Conservation (phyloP, 1,140 invertebrate species). For the Dinoponera quadriceps region DNA sequence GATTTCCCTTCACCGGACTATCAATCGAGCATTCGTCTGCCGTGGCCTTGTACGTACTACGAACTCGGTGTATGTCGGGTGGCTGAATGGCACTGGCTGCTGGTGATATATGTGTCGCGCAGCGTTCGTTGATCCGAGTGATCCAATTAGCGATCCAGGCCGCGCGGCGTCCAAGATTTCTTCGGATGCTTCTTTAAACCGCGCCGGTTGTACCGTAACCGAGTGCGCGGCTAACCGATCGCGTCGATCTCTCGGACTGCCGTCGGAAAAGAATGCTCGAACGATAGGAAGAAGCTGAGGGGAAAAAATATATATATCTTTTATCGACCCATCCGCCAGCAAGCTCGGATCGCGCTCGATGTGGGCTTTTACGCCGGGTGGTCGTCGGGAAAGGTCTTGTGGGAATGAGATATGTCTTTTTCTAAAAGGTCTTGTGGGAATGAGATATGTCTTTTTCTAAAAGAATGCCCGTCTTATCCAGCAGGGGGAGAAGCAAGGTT, state of each 20-base stretch:
- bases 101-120: slow-evolving; percentile 47
- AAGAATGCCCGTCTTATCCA: too few species aligned
- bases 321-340: too few species aligned
- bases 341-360: too few species aligned
- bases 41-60: slow-evolving; percentile 55
- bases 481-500: too few species aligned
- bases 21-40: slow-evolving; percentile 38
- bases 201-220: slow-evolving; percentile 2
- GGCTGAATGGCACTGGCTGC: slow-evolving; percentile 43
- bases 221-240: slow-evolving; percentile 7
- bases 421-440: too few species aligned
- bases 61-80: slow-evolving; percentile 4
- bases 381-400: too few species aligned
- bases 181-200: slow-evolving; percentile 29
- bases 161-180: slow-evolving; percentile 39
- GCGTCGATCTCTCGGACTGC: neutral
- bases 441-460: too few species aligned
- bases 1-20: slow-evolving; percentile 47
- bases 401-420: too few species aligned
- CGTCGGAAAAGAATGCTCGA: neutral
- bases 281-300: neutral
- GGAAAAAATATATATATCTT: neutral
- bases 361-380: too few species aligned
- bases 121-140: slow-evolving; percentile 76
- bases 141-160: slow-evolving; percentile 74